Conservation (phyloP, 2,113 vertebrate species). For the Aix galericulata region DNA sequence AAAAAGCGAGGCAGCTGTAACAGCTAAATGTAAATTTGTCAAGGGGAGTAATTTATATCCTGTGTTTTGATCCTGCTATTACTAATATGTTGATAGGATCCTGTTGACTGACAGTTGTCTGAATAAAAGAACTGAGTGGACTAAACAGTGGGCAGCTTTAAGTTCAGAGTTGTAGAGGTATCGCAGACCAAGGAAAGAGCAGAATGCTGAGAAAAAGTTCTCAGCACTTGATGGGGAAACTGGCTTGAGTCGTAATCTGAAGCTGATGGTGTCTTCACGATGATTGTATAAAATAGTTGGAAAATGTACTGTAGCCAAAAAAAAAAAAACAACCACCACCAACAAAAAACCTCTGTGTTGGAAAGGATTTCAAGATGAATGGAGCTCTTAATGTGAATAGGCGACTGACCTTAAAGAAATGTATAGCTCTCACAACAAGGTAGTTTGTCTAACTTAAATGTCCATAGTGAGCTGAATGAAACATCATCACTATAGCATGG, state of each 20-base stretch:
- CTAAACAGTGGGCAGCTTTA: background rate
- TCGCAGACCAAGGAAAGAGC: background rate
- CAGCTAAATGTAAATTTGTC: slow-evolving; percentile 52
- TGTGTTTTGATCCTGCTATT: background rate
- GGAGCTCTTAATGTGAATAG: slow-evolving; percentile 50
- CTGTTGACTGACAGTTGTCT: slow-evolving; percentile 11
- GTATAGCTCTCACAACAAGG: background rate
- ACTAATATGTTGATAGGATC: slow-evolving; percentile 19
- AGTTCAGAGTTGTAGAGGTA: background rate
- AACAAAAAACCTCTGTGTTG: background rate
- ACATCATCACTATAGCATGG: background rate
- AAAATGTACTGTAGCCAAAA: background rate
- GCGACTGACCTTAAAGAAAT: slow-evolving; percentile 52
- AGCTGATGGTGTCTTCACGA: background rate
- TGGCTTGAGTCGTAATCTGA: slow-evolving; percentile 2
- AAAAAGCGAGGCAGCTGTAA: background rate
- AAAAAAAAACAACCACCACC: background rate
- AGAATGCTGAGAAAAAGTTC: background rate
- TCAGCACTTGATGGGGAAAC: slow-evolving; percentile 26
- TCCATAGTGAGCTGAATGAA: background rate
- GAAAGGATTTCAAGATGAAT: slow-evolving; percentile 41
- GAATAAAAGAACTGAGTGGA: slow-evolving; percentile 4
- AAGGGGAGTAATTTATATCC: background rate
- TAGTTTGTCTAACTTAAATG: slow-evolving; percentile 52
- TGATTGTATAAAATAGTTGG: background rate